Evolutionary conservation across 1,140 invertebrate genomes (phyloP).

Genomic region (Trichogramma pretiosum): DNA sequence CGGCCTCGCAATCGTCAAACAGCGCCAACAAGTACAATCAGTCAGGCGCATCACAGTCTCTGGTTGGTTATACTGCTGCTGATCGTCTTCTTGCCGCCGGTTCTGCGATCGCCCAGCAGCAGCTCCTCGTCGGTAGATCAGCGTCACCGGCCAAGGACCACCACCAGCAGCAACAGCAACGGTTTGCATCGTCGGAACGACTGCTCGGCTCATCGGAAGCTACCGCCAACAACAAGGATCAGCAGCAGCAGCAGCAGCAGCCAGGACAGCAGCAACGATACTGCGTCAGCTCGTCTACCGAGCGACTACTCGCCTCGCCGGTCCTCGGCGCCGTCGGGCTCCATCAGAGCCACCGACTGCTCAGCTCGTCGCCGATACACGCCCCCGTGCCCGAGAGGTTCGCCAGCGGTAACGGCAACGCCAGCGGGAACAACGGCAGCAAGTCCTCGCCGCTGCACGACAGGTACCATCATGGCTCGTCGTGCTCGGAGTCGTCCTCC

Average conservation of each 20-base stretch:
- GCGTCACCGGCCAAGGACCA: constrained; percentile 32
- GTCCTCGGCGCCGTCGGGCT: constrained; percentile 25
- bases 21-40: too few species aligned
- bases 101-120: constrained; percentile 20
- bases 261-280: constrained; percentile 34
- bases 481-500: constrained; percentile 22
- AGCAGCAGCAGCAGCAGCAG: constrained; percentile 23
- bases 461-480: constrained; percentile 33
- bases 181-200: constrained; percentile 26
- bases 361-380: constrained; percentile 37
- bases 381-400: constrained; percentile 38
- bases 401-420: constrained; percentile 18
- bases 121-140: constrained; percentile 17
- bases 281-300: constrained; percentile 26
- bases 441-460: constrained; percentile 34
- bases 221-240: constrained; percentile 22
- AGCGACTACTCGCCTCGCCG: constrained; percentile 34
- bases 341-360: constrained; percentile 28
- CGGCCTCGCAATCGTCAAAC: constrained; percentile 38
- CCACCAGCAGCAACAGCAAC: constrained; percentile 18
- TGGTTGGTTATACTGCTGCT: constrained; percentile 34
- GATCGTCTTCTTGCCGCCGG: constrained; percentile 33
- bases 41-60: too few species aligned
- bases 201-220: constrained; percentile 23
- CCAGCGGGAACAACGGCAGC: constrained; percentile 5